Conservation (phyloP, 1,140 invertebrate genomes). For the Subanguina moxae region DNA sequence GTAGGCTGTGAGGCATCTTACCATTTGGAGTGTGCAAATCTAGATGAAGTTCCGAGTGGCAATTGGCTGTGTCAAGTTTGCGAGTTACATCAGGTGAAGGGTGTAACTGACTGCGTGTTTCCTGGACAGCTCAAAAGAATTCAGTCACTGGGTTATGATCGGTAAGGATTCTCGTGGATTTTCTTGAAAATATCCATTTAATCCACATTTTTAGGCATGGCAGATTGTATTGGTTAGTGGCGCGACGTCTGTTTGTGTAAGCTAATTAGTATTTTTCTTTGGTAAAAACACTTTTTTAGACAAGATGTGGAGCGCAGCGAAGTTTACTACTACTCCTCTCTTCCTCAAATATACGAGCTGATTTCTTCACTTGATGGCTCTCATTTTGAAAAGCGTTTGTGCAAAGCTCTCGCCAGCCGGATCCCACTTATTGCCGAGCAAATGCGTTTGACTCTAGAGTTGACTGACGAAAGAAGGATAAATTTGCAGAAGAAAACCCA, state of each 20-base stretch:
- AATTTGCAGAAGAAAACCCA: constrained; percentile 23
- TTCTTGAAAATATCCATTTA: no score
- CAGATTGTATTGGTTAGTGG: constrained; percentile 46
- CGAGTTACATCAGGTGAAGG: constrained; percentile 24
- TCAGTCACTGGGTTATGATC: constrained; percentile 37
- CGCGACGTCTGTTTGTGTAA: constrained; percentile 43
- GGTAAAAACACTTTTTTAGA: constrained; percentile 6
- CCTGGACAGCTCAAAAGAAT: constrained; percentile 24
- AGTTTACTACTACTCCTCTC: constrained; percentile 45
- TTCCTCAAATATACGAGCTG: constrained; percentile 42
- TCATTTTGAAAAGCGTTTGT: constrained; percentile 31
- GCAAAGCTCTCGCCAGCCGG: constrained; percentile 11
- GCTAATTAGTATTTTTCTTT: constrained; percentile 6
- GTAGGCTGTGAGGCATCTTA: constrained; percentile 44
- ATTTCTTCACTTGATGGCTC: constrained; percentile 30
- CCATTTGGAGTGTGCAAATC: constrained; percentile 31
- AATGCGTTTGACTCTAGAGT: constrained; percentile 38
- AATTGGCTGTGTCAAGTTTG: constrained; percentile 38
- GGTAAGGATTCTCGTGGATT: neutral
- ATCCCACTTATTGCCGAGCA: constrained; percentile 37
- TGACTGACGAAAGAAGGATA: constrained; percentile 35
- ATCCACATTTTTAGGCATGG: constrained; percentile 21
- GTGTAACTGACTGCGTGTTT: constrained; percentile 34
- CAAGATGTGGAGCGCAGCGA: constrained; percentile 26
- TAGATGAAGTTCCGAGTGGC: constrained; percentile 26